Evolutionary conservation across 2,113 vertebrate species (phyloP), one percentile per base, ranked within the genome.

Genomic region (Scomber colias): DNA sequence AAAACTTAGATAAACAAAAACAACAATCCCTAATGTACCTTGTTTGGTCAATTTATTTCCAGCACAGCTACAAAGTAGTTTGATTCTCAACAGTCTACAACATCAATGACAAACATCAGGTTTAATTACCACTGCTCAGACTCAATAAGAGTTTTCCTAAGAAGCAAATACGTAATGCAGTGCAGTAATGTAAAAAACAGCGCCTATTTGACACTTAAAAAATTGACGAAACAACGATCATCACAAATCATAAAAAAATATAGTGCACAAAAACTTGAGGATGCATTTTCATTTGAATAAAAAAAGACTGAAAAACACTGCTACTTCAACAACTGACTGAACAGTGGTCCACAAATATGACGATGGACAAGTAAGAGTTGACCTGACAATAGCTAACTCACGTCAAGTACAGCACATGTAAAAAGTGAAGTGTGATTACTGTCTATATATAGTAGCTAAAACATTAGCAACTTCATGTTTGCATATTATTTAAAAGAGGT

Each of bases 291-390:
- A 46, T 40, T 44, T 73, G n/a, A 59, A 60, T 68, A 54, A 40
- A 11, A 59, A 50, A 11, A 19, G 21, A 45, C 50, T 16, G 31
- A 30, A 19, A 3, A 45, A 67, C 1, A 16, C 27, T 71, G 60
- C n/a, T 67, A 35, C 35, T 35, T 9, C n/a, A 30, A 27, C 17
- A 16, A 56, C 14, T 50, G 44, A 72, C 53, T 31, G 40, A 71
- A 21, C 78, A 73, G 81, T 48, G 53, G 54, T 50, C 31, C 11
- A 51, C 55, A 55, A 51, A 80, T 49, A 55, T 31, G 46, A 69
- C 12, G 10, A 14, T 24, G 46, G 31, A 48, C 65, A 64, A 79
- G 73, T 17, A 82, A 48, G 90, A 89, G 65, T 65, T 80, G 79
- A 87, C 49, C 74, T 65, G 71, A 67, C n/a, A 78, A 71, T 66